phyloP scores from a whole-genome alignment of 2,888 invertebrate genomes.

The Rotaria sp. region DNA sequence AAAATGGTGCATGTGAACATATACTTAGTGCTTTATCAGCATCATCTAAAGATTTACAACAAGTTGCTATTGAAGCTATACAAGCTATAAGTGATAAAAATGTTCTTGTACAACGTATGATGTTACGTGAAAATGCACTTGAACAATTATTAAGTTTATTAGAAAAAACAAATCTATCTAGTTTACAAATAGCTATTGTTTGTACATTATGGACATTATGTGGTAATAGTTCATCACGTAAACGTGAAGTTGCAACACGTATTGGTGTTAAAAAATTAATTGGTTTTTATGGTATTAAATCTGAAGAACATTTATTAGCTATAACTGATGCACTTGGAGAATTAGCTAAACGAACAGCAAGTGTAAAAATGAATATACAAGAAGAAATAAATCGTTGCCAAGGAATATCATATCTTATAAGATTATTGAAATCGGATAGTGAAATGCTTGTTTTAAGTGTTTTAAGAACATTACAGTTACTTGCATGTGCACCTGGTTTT shows the following conservation, averaged over 20 bases:
- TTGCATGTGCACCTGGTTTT: slow-evolving; percentile 52
- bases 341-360: slow-evolving; percentile 10
- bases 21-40: not conserved
- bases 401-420: slow-evolving; percentile 45
- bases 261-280: slow-evolving; percentile 12
- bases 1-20: slow-evolving; percentile 23
- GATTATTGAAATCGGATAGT: slow-evolving; percentile 48
- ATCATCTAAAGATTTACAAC: slow-evolving; percentile 47
- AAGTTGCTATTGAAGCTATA: slow-evolving; percentile 50
- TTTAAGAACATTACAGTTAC: slow-evolving; percentile 48
- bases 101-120: slow-evolving; percentile 46
- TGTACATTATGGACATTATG: slow-evolving; percentile 8
- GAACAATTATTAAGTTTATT: slow-evolving; percentile 50
- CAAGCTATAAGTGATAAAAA: slow-evolving; percentile 49
- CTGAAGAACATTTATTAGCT: not conserved
- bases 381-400: not conserved
- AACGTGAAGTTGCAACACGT: not conserved
- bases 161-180: slow-evolving; percentile 43
- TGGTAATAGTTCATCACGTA: not conserved
- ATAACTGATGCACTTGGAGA: not conserved
- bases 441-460: slow-evolving; percentile 52
- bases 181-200: not conserved
- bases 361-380: not conserved
- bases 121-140: slow-evolving; percentile 47
- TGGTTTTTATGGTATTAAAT: not conserved